Base-by-base conservation (phyloP, 2,888 invertebrate species). In the Limnephilus auricula region DNA sequence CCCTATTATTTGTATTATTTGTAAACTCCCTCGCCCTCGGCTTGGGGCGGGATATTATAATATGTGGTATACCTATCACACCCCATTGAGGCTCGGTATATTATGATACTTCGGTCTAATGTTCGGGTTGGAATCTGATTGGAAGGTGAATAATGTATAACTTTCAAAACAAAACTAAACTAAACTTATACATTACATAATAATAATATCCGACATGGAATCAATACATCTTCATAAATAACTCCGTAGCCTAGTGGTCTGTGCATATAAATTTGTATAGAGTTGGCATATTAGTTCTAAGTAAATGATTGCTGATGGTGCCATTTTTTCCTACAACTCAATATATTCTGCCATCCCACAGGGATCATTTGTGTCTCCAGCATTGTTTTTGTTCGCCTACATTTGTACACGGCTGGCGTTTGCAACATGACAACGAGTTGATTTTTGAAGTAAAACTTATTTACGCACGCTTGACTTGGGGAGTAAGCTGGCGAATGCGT, bases 51-150 rank as follows among this genome's bases (percentile, higher is more conserved):
- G 25, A 25, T 65, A 65, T 65, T 80, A 80, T 32, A 80, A 31
- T 80, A 80, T 80, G 80, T 30, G 80, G 80, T 31, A n/a, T 80
- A 80, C 6, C 80, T 80, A 80, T 80, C 80, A 80, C 80, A 80
- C 80, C 80, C 80, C 31, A 30, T 80, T 30, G 31, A 80, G 80
- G 80, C 31, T 80, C 31, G 15, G 31, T 80, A 25, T 32, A 32
- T 65, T 65, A 65, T 65, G 50, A 65, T 65, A 65, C 25, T 80
- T 80, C 25, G 31, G 31, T 31, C 25, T 32, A 30, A 32, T 80
- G 80, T 30, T 32, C 9, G 80, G 80, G 80, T 31, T 80, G 30
- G 31, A 80, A 80, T 80, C 80, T 80, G 80, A 80, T 80, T 80
- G 80, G 31, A 80, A 80, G 25, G 50, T 50, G 50, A 50, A 50